Conservation (phyloP, 2,888 invertebrate species). For the Oligia fasciuncula region DNA sequence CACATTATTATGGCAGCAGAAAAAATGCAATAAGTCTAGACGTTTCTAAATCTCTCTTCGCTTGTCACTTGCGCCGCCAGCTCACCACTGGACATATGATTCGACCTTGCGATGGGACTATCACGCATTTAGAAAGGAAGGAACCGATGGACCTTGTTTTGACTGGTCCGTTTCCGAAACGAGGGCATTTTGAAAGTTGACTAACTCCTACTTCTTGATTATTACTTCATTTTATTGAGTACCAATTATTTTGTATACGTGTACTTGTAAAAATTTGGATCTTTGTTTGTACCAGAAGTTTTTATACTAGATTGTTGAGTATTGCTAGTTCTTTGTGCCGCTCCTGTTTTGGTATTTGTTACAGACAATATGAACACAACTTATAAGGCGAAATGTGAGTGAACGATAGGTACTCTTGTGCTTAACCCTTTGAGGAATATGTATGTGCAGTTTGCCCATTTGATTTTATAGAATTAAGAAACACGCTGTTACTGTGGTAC, state of each 20-base stretch:
- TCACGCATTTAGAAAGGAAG: constrained; percentile 82
- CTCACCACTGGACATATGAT: constrained; percentile 64
- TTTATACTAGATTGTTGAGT: neutral
- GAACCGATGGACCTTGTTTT: constrained; percentile 77
- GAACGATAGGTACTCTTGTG: no score
- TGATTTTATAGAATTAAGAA: neutral
- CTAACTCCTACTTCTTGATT: constrained; percentile 55
- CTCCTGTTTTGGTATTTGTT: neutral
- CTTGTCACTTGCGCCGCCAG: constrained; percentile 56
- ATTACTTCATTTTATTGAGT: constrained; percentile 51
- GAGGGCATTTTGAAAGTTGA: constrained; percentile 78
- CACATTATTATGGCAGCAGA: neutral
- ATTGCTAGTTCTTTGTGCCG: neutral
- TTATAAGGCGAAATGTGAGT: no score
- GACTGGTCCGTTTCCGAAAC: constrained; percentile 74
- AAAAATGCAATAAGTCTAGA: neutral
- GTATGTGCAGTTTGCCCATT: neutral
- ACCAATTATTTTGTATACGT: constrained; percentile 40
- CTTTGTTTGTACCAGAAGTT: neutral
- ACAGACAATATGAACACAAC: neutral
- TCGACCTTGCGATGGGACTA: constrained; percentile 79
- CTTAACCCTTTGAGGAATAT: no score
- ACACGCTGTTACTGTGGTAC: neutral
- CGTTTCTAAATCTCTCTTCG: neutral
- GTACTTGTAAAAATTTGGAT: neutral